phyloP scores from a whole-genome alignment of 2,113 vertebrate genomes.

The Geococcyx californianus region DNA sequence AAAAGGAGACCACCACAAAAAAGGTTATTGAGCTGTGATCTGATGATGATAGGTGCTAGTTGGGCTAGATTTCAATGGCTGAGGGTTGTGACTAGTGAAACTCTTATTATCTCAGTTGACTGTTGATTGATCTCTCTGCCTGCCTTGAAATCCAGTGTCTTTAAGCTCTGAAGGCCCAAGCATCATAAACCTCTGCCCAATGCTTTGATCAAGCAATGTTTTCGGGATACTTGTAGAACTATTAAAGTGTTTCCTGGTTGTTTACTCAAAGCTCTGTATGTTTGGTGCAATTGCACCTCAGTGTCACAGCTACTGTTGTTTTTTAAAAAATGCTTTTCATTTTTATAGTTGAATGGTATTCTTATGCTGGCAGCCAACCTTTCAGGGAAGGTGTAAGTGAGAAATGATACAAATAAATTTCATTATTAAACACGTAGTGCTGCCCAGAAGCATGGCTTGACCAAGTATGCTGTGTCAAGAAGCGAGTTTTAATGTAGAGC shows the following conservation, averaged over 20 bases:
- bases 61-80: background rate
- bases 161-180: background rate
- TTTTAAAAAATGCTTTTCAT: background rate
- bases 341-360: background rate
- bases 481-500: background rate
- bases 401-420: background rate
- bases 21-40: background rate
- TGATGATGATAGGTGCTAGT: background rate
- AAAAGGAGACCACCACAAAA: background rate
- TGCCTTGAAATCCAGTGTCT: background rate
- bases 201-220: background rate
- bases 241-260: background rate
- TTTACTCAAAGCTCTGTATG: background rate
- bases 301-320: background rate
- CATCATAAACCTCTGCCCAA: background rate
- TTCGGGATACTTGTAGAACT: background rate
- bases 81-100: background rate
- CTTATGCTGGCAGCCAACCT: background rate
- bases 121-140: background rate
- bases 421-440: background rate
- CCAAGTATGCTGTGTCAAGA: background rate
- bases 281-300: background rate
- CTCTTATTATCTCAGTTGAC: background rate
- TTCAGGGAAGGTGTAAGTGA: background rate
- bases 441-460: background rate